Evolutionary conservation across 2,113 vertebrate genomes (phyloP), one percentile per base, ranked within the genome.

Genomic region (Harpagus bidentatus): DNA sequence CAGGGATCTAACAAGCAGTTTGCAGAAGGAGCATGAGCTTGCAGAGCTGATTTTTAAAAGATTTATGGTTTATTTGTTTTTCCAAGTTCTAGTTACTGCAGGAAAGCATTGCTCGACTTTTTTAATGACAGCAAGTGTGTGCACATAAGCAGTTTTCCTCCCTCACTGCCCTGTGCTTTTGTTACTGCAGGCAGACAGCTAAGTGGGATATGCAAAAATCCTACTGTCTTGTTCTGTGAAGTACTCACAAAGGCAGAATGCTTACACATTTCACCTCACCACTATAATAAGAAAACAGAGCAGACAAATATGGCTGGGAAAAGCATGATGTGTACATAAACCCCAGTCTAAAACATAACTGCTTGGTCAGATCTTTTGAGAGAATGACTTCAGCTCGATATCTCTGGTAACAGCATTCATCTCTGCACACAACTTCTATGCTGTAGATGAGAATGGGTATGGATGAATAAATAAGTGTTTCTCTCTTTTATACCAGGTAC

Each of bases 151-250:
- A 59, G 25, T 80, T 74, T 58, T 94, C 42, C 32, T 77, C 29
- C 55, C 56, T 82, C 4, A 1, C 16, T 86, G 58, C 47, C 71
- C 70, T 78, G 22, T 66, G 31, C 76, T 82, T 82, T 72, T 77
- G n/a, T 72, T 82, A 42, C 76, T 87, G 74, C 70, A 66, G 66
- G 70, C 70, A 94, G 81, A 53, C 50, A 74, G 22, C 56, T 53
- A 85, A 95, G 71, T 77, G 61, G 38, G 66, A 83, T 91, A 88
- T 87, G 84, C 77, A 96, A 52, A 93, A 91, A 84, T 74, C 61
- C 84, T 65, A 18, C 61, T 62, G 47, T 48, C 82, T 29, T 77
- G 66, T 83, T 90, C 62, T 92, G 70, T 89, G 93, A 89, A 82
- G 53, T 80, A 52, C 59, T 89, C 78, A 78, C 78, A 78, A 81